Percentiles rank a stretch among this genome's conserved stretches.
Evolutionary conservation across 2,888 invertebrate species (phyloP).

Genomic region (Oxyscelio sp.): DNA sequence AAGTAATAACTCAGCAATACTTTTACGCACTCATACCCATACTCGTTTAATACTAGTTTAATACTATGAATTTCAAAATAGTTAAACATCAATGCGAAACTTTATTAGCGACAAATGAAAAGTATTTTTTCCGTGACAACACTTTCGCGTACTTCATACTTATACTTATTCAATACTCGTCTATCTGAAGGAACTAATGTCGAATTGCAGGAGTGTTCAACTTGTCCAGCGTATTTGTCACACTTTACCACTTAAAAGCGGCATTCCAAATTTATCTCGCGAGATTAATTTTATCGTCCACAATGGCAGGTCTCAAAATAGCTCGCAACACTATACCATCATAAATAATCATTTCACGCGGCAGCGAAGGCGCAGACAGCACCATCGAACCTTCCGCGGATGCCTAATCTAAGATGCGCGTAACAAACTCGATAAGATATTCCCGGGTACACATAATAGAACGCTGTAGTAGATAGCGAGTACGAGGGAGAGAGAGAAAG

Average conservation of each 20-base stretch:
- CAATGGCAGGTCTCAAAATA: constrained; percentile 67
- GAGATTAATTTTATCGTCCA: constrained; percentile 39
- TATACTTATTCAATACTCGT: no score
- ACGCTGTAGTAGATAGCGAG: constrained; percentile 61
- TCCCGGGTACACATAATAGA: constrained; percentile 71
- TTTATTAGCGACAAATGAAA: no score
- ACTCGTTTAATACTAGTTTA: no score
- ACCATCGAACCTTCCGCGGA: constrained; percentile 73
- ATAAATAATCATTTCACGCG: constrained; percentile 67
- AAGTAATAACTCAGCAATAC: no score
- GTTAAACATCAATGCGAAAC: no score
- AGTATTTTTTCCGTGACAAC: no score
- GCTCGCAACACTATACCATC: constrained; percentile 57
- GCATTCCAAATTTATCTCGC: not conserved
- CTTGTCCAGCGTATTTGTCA: not conserved
- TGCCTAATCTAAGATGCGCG: constrained; percentile 75
- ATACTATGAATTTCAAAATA: no score
- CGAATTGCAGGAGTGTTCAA: no score
- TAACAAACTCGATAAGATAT: constrained; percentile 75
- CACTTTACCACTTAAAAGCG: not conserved
- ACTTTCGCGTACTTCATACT: no score
- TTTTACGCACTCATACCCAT: no score
- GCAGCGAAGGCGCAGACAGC: constrained; percentile 67
- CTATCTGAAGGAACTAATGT: no score
- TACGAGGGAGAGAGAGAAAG: constrained; percentile 39